Conservation (phyloP, 2,113 vertebrate genomes). For the Megaceryle torquata region DNA sequence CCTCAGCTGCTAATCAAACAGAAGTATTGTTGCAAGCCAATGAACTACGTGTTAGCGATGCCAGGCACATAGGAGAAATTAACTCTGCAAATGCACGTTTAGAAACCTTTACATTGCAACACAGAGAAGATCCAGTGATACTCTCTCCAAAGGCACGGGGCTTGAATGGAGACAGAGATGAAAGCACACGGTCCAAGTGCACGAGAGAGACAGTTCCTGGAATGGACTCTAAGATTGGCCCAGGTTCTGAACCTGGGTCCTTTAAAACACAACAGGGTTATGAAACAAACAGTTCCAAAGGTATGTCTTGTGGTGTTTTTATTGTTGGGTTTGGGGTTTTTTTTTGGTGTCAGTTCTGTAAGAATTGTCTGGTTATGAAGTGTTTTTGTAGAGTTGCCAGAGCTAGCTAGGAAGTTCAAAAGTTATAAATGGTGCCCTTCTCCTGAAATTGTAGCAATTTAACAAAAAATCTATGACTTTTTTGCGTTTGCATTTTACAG, state of each 20-base stretch:
- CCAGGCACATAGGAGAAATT: background rate
- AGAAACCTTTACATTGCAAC: background rate
- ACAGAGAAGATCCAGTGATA: background rate
- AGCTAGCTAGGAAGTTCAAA: background rate
- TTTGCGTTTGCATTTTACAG: background rate
- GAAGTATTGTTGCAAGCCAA: constrained; percentile 44
- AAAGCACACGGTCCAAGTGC: background rate
- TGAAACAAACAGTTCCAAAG: constrained; percentile 66
- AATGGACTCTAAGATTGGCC: constrained; percentile 53
- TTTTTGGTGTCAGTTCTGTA: background rate
- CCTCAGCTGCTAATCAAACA: constrained; percentile 51
- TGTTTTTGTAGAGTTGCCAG: background rate
- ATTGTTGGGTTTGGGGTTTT: background rate
- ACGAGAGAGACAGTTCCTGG: constrained; percentile 15
- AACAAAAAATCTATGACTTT: background rate
- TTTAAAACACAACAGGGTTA: constrained; percentile 44
- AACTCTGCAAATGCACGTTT: background rate
- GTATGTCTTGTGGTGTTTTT: constrained; percentile 6
- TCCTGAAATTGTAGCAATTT: background rate
- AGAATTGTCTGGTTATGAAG: background rate
- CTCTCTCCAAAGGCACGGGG: constrained; percentile 38
- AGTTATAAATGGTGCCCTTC: background rate
- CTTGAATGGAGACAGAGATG: background rate
- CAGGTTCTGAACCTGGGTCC: constrained; percentile 44
- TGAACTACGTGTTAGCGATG: constrained; percentile 22